Evolutionary conservation across 2,113 vertebrate species (phyloP).

Genomic region (Callipepla californica): DNA sequence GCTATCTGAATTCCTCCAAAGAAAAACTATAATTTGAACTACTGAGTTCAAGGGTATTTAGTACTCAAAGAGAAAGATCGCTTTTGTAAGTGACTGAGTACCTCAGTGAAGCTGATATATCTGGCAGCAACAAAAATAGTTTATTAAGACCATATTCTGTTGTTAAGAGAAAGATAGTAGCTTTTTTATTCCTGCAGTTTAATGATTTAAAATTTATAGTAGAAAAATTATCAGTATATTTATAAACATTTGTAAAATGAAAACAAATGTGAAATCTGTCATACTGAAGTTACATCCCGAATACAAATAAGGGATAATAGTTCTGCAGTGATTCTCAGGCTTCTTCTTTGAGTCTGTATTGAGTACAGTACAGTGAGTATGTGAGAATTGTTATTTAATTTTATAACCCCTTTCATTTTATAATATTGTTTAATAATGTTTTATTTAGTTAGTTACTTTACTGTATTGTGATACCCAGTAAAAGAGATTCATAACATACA

Average conservation of each 20-base stretch:
- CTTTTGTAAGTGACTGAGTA: constrained; percentile 23
- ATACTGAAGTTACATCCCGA: not conserved
- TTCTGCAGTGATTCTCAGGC: not conserved
- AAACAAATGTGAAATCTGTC: not conserved
- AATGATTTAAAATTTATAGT: not conserved
- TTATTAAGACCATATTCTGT: not conserved
- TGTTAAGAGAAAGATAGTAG: not conserved
- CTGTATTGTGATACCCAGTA: not conserved
- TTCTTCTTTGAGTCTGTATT: not conserved
- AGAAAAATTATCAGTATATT: not conserved
- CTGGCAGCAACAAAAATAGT: not conserved
- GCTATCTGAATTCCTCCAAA: not conserved
- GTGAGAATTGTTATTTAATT: not conserved
- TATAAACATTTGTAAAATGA: not conserved
- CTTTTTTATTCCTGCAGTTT: not conserved
- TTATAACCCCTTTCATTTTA: not conserved
- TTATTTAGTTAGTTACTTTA: not conserved
- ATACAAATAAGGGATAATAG: not conserved
- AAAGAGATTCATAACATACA: not conserved
- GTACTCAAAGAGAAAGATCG: not conserved
- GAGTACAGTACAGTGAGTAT: not conserved
- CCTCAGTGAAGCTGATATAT: not conserved
- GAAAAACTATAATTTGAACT: constrained; percentile 24
- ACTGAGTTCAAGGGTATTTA: not conserved
- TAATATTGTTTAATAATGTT: not conserved